Base-by-base conservation (phyloP, 1,140 invertebrate genomes). In the Medauroidea extradentata region DNA sequence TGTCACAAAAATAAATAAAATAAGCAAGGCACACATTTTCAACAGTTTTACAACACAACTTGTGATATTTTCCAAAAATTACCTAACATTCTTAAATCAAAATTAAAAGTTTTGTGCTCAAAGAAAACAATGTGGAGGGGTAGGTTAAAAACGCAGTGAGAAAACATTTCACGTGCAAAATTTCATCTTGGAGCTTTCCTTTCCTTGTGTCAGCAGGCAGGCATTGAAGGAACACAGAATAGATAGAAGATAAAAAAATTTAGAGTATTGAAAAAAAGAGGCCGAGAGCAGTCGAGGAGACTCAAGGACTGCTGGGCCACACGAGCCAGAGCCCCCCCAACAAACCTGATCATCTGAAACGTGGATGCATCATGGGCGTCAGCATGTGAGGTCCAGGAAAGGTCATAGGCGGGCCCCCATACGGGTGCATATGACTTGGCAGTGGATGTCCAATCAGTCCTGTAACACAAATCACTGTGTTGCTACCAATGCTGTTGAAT, bases 301-400 rank as follows among this genome's bases (percentile, higher is more conserved):
- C 24, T 43, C 34, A 55, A 42, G 58, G 58, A 29, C 39, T 19
- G 23, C 21, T 42, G 16, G 51, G 54, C 58, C 58, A 60, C 24
- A 60, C 51, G 4, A 60, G 58, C 58, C 58, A 60, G 42, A 60
- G 51, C 51, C 58, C 58, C 58, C 61, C 57, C 43, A 59, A 53
- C 56, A 62, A 59, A 62, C 56, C 56, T 62, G 85, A 89, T 89
- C 86, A 89, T 87, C 86, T 87, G 75, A 87, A 89, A 73, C 86
- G 82, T 57, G 85, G 85, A 72, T 85, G 85, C 85, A 88, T 86
- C 81, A 87, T 84, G 60, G 83, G 83, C 57, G 80, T 76, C 60
- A 82, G 71, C 77, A 85, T 81, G 59, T 80, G 82, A 59, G 76
- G 81, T 63, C 81, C 78, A 16, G 81, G 81, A 63, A 83, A 83